These are phyloP conservation scores for Passerculus sandwichensis DNA, from an alignment of 2,797 vertebrate species.

Conservation along the genomic window DNA sequence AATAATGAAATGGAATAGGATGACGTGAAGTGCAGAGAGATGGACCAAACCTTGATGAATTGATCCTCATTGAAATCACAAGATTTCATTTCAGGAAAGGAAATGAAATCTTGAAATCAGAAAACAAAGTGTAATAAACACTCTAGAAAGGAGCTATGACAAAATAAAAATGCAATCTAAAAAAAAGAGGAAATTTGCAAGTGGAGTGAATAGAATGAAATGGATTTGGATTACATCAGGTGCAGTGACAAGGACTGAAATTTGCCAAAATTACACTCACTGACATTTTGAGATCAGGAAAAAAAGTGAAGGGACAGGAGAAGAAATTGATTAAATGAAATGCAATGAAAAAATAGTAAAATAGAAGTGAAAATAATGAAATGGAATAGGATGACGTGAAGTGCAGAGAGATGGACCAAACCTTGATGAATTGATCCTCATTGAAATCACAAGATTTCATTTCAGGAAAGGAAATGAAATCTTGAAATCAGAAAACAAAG, in stretches of 20 bases:
- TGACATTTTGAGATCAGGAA: background rate
- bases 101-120: background rate
- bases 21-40: background rate
- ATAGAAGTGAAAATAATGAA: background rate
- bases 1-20: background rate
- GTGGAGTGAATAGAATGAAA: background rate
- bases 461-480: background rate
- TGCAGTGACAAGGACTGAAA: background rate
- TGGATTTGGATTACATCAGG: background rate
- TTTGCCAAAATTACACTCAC: background rate
- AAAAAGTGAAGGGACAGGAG: background rate
- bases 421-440: background rate
- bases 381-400: background rate
- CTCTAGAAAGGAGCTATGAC: background rate
- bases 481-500: background rate
- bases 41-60: background rate
- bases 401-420: background rate
- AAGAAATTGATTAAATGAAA: background rate
- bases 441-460: background rate
- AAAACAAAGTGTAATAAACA: background rate
- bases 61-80: fast-evolving
- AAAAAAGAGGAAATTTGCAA: background rate
- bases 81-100: background rate
- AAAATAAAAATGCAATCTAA: background rate
- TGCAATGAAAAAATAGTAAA: background rate